Evolutionary conservation across 2,113 vertebrate genomes (phyloP), one percentile per base, ranked within the genome.

Genomic region (Gambusia holbrooki): DNA sequence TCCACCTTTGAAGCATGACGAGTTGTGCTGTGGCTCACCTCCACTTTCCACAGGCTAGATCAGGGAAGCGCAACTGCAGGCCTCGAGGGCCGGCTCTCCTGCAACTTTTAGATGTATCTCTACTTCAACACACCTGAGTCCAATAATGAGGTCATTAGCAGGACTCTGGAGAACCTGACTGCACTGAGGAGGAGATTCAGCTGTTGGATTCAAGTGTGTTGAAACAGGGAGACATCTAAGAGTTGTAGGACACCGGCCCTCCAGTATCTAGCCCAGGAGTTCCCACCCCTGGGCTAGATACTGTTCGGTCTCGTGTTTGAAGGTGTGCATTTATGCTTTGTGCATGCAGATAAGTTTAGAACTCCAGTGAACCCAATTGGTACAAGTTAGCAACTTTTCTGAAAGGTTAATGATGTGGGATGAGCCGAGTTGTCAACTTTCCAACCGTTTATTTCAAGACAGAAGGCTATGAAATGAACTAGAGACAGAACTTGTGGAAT

Each of bases 21-120:
- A 74, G 42, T 10, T 27, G 37, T 67, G 60, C n/a, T 79, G 51
- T 35, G 64, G 62, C 63, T 84, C 51, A 60, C 64, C 76, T 72
- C 1, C 28, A 74, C 62, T 60, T 71, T 71, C 71, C 27, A 11
- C 6, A 25, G 42, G 37, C 71, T 37, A 35, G 66, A 15, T 19
- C 27, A 27, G 27, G 27, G 27, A 27, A 27, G 27, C 27, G 27
- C 27, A 27, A 27, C 27, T 27, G 27, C 27, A 27, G 27, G 27
- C 27, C 27, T 27, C 27, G 27, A 27, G 27, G 27, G 27, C 27
- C 27, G 27, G 27, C 27, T 27, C 27, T 27, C 27, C 27, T 27
- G 27, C 27, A 27, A 27, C 27, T 27, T 27, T 27, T 27, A 27
- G 27, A 27, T 27, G 27, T 27, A 27, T 27, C 27, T 27, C 27